These are phyloP conservation scores for Himalopsyche japonica DNA, from an alignment of 2,888 invertebrate species.

Conservation along the genomic window DNA sequence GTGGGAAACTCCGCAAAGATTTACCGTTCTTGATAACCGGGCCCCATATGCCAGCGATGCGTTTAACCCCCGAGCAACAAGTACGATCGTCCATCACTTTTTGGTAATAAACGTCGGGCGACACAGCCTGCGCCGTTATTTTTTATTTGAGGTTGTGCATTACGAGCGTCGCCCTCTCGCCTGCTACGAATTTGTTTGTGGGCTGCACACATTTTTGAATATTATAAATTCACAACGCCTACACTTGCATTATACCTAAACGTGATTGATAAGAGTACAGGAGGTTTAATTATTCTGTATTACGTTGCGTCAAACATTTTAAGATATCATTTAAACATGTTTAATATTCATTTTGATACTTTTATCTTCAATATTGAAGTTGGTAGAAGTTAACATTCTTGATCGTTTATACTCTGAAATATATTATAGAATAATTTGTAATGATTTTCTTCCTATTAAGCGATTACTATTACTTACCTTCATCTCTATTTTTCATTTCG, in stretches of 20 bases:
- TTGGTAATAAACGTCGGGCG: neutral
- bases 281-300: neutral
- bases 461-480: too few relatives aligned
- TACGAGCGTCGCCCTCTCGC: neutral
- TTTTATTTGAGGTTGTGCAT: neutral
- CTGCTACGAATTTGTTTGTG: neutral
- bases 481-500: too few relatives aligned
- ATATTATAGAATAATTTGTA: too few relatives aligned
- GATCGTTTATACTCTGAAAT: too few relatives aligned
- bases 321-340: too few relatives aligned
- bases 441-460: too few relatives aligned
- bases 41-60: neutral
- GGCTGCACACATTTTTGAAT: neutral
- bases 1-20: neutral
- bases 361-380: too few relatives aligned
- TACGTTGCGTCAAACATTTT: neutral
- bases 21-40: neutral
- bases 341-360: too few relatives aligned
- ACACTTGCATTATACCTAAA: neutral
- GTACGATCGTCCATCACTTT: neutral
- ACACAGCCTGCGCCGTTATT: neutral
- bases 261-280: neutral
- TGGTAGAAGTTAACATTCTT: too few relatives aligned
- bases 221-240: neutral
- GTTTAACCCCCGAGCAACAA: neutral